phyloP scores from a whole-genome alignment of 2,113 vertebrate genomes.

The Rhinolophus ferrumequinum region DNA sequence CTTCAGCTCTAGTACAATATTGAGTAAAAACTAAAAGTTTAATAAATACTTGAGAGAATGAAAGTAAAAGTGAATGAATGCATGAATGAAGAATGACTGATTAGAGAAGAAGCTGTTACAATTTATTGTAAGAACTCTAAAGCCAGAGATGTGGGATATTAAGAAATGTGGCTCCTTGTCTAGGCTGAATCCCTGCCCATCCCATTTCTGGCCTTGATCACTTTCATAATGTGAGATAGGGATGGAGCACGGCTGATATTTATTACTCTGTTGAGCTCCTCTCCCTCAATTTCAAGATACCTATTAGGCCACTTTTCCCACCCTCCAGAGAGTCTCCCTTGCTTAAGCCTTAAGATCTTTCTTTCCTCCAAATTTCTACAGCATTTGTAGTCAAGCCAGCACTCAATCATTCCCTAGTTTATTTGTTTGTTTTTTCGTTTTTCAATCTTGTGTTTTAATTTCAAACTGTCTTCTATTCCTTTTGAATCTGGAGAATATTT shows the following conservation, averaged over 20 bases:
- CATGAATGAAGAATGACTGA: background rate
- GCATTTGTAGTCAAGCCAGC: background rate
- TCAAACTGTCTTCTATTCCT: background rate
- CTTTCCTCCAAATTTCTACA: background rate
- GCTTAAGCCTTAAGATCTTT: background rate
- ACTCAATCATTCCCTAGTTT: background rate
- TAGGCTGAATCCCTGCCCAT: background rate
- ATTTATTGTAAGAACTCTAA: conserved; percentile 2
- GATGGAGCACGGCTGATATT: background rate
- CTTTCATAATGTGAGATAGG: background rate
- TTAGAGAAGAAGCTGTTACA: background rate
- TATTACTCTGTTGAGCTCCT: background rate
- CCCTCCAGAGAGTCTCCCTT: background rate
- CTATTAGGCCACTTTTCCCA: background rate
- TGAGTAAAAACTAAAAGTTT: background rate
- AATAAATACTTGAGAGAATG: conserved; percentile 10
- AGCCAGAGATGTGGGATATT: background rate
- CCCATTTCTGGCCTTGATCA: background rate
- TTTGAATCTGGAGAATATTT: background rate
- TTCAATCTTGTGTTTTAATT: background rate
- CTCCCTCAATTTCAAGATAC: background rate
- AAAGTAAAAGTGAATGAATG: background rate
- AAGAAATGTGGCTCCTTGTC: background rate
- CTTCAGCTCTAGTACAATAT: background rate
- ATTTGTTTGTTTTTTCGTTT: background rate